phyloP scores from a whole-genome alignment of 2,113 vertebrate species.

The Mesitornis unicolor region DNA sequence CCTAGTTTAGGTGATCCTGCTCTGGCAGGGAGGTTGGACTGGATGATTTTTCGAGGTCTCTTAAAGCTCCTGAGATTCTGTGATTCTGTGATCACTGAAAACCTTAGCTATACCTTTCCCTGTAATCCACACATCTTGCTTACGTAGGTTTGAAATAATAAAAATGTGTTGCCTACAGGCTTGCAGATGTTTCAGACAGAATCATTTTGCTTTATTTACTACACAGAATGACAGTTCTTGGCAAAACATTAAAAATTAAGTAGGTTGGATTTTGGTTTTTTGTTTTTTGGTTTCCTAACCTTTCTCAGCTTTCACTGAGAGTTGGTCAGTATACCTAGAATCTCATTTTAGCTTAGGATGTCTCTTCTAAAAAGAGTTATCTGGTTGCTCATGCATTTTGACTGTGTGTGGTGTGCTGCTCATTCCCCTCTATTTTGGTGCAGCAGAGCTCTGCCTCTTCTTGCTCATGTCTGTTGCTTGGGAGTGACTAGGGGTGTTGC shows the following conservation, averaged over 20 bases:
- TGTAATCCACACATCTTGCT: not conserved
- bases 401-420: not conserved
- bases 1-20: too few species aligned
- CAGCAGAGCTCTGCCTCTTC: not conserved
- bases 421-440: not conserved
- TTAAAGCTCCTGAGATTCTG: too few species aligned
- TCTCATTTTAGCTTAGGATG: not conserved
- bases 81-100: too few species aligned
- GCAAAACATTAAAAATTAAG: not conserved
- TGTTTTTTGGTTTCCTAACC: not conserved
- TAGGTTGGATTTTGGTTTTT: rapidly evolving
- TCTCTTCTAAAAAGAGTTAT: not conserved
- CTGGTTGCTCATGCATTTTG: not conserved
- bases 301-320: not conserved
- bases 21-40: too few species aligned
- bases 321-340: not conserved
- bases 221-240: not conserved
- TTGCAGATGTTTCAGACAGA: not conserved
- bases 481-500: not conserved
- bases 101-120: not conserved
- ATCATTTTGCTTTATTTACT: not conserved
- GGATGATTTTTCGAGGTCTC: too few species aligned
- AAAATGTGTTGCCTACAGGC: not conserved
- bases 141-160: not conserved
- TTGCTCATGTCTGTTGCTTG: not conserved